Evolutionary conservation across 2,797 vertebrate species (phyloP), one percentile per base, ranked within the genome.

Genomic region (Anas georgica): DNA sequence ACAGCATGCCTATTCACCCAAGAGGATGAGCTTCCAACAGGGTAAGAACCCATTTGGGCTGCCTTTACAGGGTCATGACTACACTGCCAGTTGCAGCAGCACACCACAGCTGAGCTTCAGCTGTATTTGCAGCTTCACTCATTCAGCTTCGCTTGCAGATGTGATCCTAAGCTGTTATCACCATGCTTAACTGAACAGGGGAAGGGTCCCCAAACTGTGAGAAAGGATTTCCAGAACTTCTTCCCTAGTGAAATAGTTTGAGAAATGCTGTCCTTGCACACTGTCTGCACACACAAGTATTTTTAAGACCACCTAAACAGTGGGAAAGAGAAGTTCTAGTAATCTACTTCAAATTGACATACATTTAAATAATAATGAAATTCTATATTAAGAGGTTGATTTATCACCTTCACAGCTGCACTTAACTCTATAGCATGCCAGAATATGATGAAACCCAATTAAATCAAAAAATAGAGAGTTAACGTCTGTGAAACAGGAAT

Each of bases 401-500:
- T 33, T 66, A 83, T 63, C 67, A 89, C 33, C 37, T 91, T 90
- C 17, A 69, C 13, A 20, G 17, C 64, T 96, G 54, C 10, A 58
- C 52, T 85, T 46, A 81, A 46, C 55, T 73, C 69, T 37, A 13
- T 10, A 72, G 33, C 76, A 77, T 50, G 23, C n/a, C 41, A 88
- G 25, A 50, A 41, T 83, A 56, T 26, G 9, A 18, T 50, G 46
- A 91, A 93, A 94, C 25, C 16, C 64, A 89, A 59, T 55, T 50
- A 86, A 69, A 55, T 87, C 54, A 55, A 94, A 89, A 95, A 88
- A 74, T 23, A 79, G 59, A 89, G 75, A 80, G 41, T 45, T 95
- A 88, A 73, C 60, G 58, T 76, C 81, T 91, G 75, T 59, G 77
- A 93, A 46, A 88, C 29, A 75, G 74, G 82, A 94, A 89, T 70